phyloP scores from a whole-genome alignment of 2,113 vertebrate genomes.

The Sapajus apella region DNA sequence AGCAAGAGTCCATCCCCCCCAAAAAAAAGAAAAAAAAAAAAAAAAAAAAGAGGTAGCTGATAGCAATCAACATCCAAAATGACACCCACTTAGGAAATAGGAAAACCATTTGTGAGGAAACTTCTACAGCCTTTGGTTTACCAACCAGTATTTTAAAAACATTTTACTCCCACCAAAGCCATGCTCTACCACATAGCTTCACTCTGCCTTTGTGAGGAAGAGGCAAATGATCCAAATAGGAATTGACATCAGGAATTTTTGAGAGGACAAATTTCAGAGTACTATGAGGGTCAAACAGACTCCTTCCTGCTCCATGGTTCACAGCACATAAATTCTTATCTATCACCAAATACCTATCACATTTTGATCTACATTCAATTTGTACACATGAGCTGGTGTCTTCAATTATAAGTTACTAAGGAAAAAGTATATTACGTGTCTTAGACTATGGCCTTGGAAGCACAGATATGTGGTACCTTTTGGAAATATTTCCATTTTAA shows the following conservation, averaged over 20 bases:
- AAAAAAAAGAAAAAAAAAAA: too few species aligned
- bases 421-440: not conserved
- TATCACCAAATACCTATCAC: not conserved
- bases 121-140: not conserved
- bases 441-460: not conserved
- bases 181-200: not conserved
- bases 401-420: not conserved
- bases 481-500: constrained; percentile 27
- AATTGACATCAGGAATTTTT: not conserved
- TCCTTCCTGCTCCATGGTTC: not conserved
- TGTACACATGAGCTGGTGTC: not conserved
- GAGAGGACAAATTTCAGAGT: not conserved
- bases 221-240: not conserved
- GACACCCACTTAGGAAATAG: not conserved
- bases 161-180: not conserved
- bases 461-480: not conserved
- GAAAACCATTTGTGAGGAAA: not conserved
- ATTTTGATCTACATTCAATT: constrained; percentile 6
- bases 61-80: not conserved
- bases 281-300: not conserved
- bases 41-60: not conserved
- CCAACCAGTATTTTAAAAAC: not conserved
- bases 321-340: not conserved
- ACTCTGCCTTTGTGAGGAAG: not conserved
- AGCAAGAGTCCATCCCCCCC: too few species aligned